These are phyloP conservation scores for Synanthedon myopaeformis DNA, from an alignment of 2,888 invertebrate genomes.

Conservation along the genomic window DNA sequence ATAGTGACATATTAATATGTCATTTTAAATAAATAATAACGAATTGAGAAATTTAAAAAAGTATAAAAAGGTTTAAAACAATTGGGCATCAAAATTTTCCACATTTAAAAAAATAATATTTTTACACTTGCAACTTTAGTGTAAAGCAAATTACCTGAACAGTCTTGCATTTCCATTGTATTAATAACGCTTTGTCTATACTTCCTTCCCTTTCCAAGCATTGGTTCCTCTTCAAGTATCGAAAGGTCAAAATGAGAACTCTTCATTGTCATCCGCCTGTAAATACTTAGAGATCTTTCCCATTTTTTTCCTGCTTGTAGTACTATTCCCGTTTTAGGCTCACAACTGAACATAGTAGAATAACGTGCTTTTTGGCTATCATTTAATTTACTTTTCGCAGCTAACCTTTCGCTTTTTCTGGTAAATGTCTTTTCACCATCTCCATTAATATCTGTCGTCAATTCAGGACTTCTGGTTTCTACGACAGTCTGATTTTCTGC, in stretches of 20 bases:
- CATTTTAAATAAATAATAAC: background rate
- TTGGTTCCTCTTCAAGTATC: constrained; percentile 46
- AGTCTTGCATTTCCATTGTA: constrained; percentile 64
- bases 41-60: no score
- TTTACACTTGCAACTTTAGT: background rate
- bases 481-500: background rate
- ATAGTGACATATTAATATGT: constrained; percentile 33
- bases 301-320: constrained; percentile 77
- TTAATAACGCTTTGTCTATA: constrained; percentile 66
- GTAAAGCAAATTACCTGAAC: constrained; percentile 31
- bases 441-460: background rate
- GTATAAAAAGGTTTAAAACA: no score
- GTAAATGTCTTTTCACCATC: background rate
- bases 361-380: background rate
- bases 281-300: constrained; percentile 74
- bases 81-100: background rate
- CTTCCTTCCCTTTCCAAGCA: constrained; percentile 59
- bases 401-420: background rate
- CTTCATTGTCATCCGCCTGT: constrained; percentile 61
- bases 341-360: background rate
- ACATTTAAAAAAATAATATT: constrained; percentile 1
- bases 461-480: background rate
- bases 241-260: constrained; percentile 43
- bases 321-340: constrained; percentile 37
- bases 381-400: background rate